Percentiles rank a stretch among this genome's conserved stretches.
Conservation (phyloP, 2,797 vertebrate genomes). For the Sebastes kiyomatsui region DNA sequence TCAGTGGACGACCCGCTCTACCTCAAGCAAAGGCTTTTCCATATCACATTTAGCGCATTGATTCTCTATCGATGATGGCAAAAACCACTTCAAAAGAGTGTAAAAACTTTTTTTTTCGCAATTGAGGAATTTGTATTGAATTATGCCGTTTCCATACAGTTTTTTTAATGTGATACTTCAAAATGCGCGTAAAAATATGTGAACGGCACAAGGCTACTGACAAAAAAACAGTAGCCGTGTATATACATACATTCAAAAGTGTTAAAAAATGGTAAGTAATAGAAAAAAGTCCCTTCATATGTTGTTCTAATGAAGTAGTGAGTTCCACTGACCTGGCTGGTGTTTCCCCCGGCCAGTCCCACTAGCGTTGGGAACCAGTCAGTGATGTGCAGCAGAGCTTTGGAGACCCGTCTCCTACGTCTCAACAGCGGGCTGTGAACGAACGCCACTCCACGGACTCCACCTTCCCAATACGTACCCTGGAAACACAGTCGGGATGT, state of each 20-base stretch:
- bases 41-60: no score
- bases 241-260: neutral
- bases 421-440: conserved; percentile 94
- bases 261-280: neutral
- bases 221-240: neutral
- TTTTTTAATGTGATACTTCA: neutral
- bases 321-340: conserved; percentile 67
- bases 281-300: neutral
- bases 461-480: conserved; percentile 97
- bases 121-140: neutral
- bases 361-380: conserved; percentile 98
- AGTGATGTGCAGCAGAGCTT: conserved; percentile 91
- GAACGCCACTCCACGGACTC: conserved; percentile 92
- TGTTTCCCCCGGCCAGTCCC: conserved; percentile 88
- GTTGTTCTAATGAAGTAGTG: neutral
- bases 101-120: neutral
- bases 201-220: neutral
- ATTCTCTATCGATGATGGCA: neutral
- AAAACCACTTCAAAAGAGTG: neutral
- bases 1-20: no score
- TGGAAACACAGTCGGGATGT: conserved; percentile 21
- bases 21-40: no score
- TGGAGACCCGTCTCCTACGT: conserved; percentile 86
- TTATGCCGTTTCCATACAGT: neutral
- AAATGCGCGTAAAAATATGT: no score